These are phyloP conservation scores for Pangasianodon hypophthalmus DNA, from an alignment of 2,113 vertebrate genomes.

Conservation along the genomic window DNA sequence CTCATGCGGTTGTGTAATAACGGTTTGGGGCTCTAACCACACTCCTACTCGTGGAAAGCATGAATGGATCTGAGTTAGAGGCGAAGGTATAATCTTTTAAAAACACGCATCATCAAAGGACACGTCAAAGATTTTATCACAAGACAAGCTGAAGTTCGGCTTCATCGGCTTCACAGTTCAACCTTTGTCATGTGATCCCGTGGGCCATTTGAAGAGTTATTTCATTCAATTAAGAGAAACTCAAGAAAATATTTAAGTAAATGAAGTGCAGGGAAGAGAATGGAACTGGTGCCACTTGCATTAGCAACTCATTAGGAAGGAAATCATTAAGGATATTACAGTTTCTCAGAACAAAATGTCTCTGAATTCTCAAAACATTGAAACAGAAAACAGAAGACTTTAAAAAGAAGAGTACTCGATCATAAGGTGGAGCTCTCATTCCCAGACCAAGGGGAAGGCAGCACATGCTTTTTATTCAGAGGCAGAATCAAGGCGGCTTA, in stretches of 20 bases:
- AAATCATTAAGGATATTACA: conserved; percentile 57
- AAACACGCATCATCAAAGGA: neutral
- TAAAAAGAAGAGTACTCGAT: conserved; percentile 66
- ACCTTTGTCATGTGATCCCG: neutral
- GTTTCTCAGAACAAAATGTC: conserved; percentile 59
- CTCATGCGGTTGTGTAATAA: conserved; percentile 22
- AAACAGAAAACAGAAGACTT: conserved; percentile 31
- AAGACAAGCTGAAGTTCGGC: neutral
- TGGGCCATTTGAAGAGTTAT: neutral
- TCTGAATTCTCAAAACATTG: conserved; percentile 57
- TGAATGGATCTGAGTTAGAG: conserved; percentile 16
- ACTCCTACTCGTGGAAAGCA: conserved; percentile 15
- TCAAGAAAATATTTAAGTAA: neutral
- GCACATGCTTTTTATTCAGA: conserved; percentile 71
- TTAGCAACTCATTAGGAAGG: conserved; percentile 57
- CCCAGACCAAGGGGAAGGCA: conserved; percentile 55
- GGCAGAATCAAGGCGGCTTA: conserved; percentile 49
- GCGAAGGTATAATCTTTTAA: neutral
- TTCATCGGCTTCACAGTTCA: neutral
- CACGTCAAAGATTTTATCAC: neutral
- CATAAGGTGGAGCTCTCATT: conserved; percentile 70
- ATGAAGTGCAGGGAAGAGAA: conserved; percentile 32
- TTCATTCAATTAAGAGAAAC: neutral
- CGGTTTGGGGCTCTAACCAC: conserved; percentile 1
- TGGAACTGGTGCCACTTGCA: conserved; percentile 41